Evolutionary conservation across 1,140 invertebrate species (phyloP).

Genomic region (Phthorimaea operculella): DNA sequence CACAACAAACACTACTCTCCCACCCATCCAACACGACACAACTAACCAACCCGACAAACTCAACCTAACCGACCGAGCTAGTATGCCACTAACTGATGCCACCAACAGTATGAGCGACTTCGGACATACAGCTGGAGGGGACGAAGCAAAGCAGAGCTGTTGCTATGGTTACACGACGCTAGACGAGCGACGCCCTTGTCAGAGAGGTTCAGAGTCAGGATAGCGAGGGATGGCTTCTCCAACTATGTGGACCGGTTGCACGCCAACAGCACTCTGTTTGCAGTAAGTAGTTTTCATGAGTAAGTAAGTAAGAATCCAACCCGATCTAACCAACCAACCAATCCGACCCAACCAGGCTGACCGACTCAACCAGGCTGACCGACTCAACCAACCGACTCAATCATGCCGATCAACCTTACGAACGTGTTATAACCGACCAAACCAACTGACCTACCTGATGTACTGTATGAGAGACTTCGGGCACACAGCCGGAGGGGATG

Average conservation of each 20-base stretch:
- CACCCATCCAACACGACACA: no score
- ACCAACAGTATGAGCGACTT: constrained; percentile 91
- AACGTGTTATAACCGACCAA: no score
- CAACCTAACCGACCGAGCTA: no score
- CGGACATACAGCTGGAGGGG: constrained; percentile 83
- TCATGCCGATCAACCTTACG: no score
- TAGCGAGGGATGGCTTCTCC: constrained; percentile 90
- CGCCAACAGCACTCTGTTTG: constrained; percentile 90
- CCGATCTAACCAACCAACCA: no score
- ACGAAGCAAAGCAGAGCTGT: constrained; percentile 88
- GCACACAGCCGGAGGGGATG: constrained; percentile 84
- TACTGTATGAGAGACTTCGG: constrained; percentile 91
- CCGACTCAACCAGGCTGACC: no score
- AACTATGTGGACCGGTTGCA: constrained; percentile 90
- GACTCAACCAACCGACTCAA: no score
- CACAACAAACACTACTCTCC: no score
- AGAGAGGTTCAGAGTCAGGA: constrained; percentile 87
- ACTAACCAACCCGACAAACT: no score
- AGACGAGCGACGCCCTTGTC: constrained; percentile 78
- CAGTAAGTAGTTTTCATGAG: constrained; percentile 76
- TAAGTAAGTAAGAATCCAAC: no score
- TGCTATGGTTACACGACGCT: constrained; percentile 88
- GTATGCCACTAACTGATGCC: no score
- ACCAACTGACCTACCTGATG: constrained; percentile 82
- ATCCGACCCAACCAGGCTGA: no score